phyloP scores from a whole-genome alignment of 30 jellyfish, hydroid and myxozoan species.

The Morbakka virulenta region DNA sequence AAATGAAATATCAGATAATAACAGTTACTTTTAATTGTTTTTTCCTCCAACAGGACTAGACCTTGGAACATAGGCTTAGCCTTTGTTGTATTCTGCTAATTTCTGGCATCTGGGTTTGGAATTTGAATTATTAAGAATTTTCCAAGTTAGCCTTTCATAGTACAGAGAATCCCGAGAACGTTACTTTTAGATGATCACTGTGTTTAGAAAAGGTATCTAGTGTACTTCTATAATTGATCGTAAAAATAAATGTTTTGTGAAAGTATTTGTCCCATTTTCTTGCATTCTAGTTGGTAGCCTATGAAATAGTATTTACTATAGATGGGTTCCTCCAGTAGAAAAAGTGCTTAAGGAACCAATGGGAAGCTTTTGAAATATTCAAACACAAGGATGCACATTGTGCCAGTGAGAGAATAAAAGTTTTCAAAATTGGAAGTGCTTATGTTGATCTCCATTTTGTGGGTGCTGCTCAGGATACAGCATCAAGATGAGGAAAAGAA shows the following conservation, averaged over 20 bases:
- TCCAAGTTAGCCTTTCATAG: not conserved
- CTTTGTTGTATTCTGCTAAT: too few species aligned
- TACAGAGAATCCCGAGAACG: not conserved
- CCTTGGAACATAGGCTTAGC: too few species aligned
- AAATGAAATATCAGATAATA: too few species aligned
- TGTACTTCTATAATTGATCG: not conserved
- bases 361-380: conserved; percentile 14
- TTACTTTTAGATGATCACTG: too few species aligned
- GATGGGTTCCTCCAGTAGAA: conserved; percentile 13
- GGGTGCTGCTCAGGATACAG: conserved; percentile 46
- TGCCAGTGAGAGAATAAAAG: conserved; percentile 14
- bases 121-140: not conserved
- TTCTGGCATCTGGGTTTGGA: not conserved
- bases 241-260: not conserved
- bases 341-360: conserved; percentile 21
- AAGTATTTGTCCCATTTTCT: too few species aligned
- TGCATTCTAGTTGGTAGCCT: conserved; percentile 30
- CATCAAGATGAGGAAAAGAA: conserved; percentile 4
- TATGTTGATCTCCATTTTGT: conserved; percentile 23
- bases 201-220: not conserved
- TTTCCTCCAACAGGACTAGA: too few species aligned
- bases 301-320: conserved; percentile 3
- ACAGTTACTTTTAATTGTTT: too few species aligned
- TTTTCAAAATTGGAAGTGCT: not conserved
- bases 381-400: conserved; percentile 15